Conservation (phyloP, 1,140 invertebrate genomes). For the Copidosoma floridanum region DNA sequence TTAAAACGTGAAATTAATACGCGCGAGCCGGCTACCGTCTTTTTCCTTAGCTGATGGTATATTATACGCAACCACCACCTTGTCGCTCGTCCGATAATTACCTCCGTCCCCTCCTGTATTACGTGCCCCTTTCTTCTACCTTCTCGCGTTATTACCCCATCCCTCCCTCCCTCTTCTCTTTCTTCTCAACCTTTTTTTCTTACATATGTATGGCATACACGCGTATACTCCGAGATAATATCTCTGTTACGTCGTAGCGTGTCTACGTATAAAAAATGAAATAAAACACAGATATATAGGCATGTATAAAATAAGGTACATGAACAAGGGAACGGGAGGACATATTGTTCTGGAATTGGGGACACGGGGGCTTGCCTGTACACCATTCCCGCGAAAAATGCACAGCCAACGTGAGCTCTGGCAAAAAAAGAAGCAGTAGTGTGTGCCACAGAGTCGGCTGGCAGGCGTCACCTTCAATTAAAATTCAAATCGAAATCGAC, state of each 20-base stretch:
- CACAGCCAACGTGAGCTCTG: not conserved
- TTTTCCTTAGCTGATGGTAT: constrained; percentile 1
- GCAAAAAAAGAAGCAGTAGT: constrained; percentile 3
- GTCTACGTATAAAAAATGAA: no score
- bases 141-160: not conserved
- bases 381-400: not conserved
- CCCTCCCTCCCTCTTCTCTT: not conserved
- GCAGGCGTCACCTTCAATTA: constrained; percentile 13
- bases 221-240: constrained; percentile 10
- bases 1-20: constrained; percentile 23
- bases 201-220: constrained; percentile 1
- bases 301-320: no score
- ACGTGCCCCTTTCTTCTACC: not conserved
- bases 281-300: no score
- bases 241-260: no score
- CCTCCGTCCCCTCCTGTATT: not conserved
- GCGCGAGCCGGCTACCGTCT: not conserved
- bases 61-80: no score
- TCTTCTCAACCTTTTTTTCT: not conserved
- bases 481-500: constrained; percentile 18
- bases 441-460: not conserved
- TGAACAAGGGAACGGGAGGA: not conserved
- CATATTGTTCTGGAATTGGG: constrained; percentile 16
- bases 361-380: not conserved
- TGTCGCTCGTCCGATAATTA: constrained; percentile 8